Percentiles rank a stretch among this genome's conserved stretches.
Evolutionary conservation across 2,797 vertebrate genomes (phyloP).

Genomic region (Oophaga sylvatica): DNA sequence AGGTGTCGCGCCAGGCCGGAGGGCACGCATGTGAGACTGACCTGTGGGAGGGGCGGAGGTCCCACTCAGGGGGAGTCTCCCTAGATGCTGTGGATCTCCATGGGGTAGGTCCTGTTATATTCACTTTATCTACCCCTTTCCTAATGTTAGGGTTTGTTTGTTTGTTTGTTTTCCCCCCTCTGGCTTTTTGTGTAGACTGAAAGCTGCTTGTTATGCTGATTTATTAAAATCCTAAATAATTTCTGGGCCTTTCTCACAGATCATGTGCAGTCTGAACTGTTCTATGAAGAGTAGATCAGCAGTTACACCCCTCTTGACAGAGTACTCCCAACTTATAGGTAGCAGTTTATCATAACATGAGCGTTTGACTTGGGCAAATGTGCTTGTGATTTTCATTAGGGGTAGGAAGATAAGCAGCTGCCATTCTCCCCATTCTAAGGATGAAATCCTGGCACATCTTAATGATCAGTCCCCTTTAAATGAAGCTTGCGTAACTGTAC

Average conservation of each 20-base stretch:
- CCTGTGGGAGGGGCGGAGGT: slow-evolving; percentile 63
- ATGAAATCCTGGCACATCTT: no score
- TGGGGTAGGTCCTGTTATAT: slow-evolving; percentile 60
- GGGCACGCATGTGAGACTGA: slow-evolving; percentile 62
- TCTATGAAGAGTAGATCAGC: background rate
- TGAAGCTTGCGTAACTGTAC: no score
- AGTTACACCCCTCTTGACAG: background rate
- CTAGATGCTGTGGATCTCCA: slow-evolving; percentile 63
- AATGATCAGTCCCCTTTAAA: no score
- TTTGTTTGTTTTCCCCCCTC: no score
- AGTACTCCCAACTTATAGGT: background rate
- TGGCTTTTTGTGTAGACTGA: background rate
- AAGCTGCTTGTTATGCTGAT: background rate
- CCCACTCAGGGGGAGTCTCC: slow-evolving; percentile 62
- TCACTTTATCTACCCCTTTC: slow-evolving; percentile 16
- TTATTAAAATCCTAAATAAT: background rate
- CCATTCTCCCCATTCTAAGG: no score
- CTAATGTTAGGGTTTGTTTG: background rate
- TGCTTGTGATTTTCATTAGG: background rate
- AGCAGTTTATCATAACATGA: no score
- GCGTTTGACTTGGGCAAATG: background rate
- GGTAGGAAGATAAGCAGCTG: no score
- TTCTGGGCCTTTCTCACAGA: slow-evolving; percentile 48
- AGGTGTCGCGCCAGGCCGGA: slow-evolving; percentile 62
- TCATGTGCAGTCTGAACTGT: slow-evolving; percentile 45